These are phyloP conservation scores for Heliocidaris erythrogramma DNA, from an alignment of 35 echinoderm and acorn worm genomes.

Conservation along the genomic window DNA sequence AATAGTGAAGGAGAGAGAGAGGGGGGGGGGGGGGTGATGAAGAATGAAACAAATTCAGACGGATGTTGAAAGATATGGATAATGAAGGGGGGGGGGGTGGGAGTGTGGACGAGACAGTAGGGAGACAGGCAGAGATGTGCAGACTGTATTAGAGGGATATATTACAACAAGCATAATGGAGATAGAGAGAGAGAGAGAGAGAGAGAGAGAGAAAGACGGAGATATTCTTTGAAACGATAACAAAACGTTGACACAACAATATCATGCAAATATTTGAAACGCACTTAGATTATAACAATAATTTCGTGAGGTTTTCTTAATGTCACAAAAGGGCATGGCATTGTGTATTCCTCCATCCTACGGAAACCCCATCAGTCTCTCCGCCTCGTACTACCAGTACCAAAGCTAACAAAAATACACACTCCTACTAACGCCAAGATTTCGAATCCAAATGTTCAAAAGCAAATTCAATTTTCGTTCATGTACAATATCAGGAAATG, in stretches of 20 bases:
- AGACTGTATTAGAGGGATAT: no score
- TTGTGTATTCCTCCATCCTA: no score
- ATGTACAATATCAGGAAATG: neutral
- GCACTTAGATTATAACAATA: neutral
- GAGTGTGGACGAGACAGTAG: no score
- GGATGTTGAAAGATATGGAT: no score
- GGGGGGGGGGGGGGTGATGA: neutral
- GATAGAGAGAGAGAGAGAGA: neutral
- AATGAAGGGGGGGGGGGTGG: no score
- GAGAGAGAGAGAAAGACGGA: neutral
- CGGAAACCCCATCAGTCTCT: no score
- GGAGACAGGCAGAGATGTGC: no score
- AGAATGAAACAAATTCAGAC: no score
- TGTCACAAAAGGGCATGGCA: neutral
- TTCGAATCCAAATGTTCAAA: no score
- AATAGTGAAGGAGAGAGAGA: neutral
- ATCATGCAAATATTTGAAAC: neutral
- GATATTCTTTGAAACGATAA: neutral
- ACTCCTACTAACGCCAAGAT: no score
- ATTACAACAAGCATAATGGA: neutral
- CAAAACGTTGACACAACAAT: neutral
- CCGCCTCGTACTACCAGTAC: no score
- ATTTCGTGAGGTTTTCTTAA: neutral
- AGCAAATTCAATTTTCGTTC: neutral
- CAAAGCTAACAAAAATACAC: no score